Percentiles rank a stretch among this genome's conserved stretches.
phyloP scores from a whole-genome alignment of 2,797 vertebrate species.

The Lutjanus campechanus region DNA sequence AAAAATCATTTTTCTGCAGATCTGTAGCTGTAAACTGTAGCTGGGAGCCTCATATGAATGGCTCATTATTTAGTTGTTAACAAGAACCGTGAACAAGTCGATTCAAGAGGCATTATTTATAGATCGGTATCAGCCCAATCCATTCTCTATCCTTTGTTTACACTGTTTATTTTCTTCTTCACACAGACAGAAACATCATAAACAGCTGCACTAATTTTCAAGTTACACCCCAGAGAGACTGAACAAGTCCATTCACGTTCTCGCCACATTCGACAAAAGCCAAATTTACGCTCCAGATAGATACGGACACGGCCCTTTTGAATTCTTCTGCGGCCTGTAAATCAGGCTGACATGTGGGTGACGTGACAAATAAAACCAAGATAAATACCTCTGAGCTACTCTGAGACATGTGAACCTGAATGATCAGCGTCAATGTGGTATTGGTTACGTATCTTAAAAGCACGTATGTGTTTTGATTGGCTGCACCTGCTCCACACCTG shows the following conservation, averaged over 20 bases:
- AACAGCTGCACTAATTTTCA: constrained; percentile 11
- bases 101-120: neutral
- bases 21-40: neutral
- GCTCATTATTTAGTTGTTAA: neutral
- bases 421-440: too few species aligned
- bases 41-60: neutral
- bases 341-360: too few species aligned
- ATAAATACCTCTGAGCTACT: too few species aligned
- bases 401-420: too few species aligned
- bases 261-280: neutral
- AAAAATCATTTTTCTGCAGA: neutral
- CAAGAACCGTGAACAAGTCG: neutral
- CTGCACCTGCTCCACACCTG: too few species aligned
- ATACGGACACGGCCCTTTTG: too few species aligned
- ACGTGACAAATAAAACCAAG: too few species aligned
- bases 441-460: too few species aligned
- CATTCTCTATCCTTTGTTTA: neutral
- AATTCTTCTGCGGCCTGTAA: too few species aligned
- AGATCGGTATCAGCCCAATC: neutral
- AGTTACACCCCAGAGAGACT: neutral
- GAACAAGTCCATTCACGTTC: constrained; percentile 13
- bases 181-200: neutral
- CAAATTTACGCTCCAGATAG: constrained; percentile 14
- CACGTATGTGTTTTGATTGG: too few species aligned
- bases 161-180: neutral